Evolutionary conservation across 2,113 vertebrate species (phyloP).

Genomic region (Atlantisia rogersi): DNA sequence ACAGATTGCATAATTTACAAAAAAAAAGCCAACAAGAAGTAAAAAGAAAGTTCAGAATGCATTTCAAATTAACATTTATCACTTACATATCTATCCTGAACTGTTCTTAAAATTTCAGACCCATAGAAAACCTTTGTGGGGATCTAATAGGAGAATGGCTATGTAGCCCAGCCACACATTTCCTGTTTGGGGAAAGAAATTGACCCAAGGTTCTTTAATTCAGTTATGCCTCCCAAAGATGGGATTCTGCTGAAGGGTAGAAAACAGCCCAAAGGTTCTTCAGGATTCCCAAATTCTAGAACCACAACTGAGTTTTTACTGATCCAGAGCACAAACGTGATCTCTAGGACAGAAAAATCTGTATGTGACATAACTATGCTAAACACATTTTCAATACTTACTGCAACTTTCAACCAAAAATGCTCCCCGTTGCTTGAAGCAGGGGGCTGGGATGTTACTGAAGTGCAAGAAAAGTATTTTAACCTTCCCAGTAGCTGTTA

Average conservation of each 20-base stretch:
- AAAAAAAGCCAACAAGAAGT: not conserved
- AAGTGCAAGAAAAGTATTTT: not conserved
- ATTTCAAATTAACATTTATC: not conserved
- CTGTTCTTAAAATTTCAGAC: not conserved
- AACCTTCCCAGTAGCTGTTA: not conserved
- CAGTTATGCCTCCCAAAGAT: not conserved
- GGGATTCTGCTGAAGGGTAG: not conserved
- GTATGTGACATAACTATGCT: not conserved
- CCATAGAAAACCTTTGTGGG: not conserved
- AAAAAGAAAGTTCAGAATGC: not conserved
- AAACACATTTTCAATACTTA: not conserved
- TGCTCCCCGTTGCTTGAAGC: not conserved
- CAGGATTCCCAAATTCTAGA: not conserved
- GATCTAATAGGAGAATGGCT: not conserved
- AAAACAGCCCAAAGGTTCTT: not conserved
- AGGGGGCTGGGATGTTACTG: not conserved
- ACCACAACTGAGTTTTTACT: not conserved
- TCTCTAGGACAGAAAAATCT: not conserved
- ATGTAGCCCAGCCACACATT: not conserved
- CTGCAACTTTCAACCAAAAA: not conserved
- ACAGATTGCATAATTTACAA: not conserved
- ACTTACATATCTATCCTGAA: not conserved
- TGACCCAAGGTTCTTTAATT: not conserved
- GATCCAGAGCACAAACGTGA: not conserved
- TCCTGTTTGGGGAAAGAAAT: not conserved